A percentile compares a stretch with the other conserved stretches of the same genome.
These are phyloP conservation scores for Rhinolophus sinicus DNA, from an alignment of 2,113 vertebrate genomes.

Conservation along the genomic window DNA sequence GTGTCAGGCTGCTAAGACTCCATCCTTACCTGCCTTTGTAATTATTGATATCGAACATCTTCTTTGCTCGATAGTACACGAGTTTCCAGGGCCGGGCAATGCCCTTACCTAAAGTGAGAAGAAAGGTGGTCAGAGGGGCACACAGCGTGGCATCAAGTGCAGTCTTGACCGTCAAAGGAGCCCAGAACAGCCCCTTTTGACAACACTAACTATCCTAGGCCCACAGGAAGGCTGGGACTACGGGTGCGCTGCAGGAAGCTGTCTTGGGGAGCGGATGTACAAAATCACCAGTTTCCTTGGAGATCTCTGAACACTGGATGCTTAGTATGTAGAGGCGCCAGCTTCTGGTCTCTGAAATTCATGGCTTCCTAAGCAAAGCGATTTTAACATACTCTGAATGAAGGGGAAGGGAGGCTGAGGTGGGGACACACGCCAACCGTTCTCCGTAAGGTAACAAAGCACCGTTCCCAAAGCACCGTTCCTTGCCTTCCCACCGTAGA, in stretches of 20 bases:
- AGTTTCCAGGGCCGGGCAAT: slow-evolving; percentile 85
- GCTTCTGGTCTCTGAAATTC: neutral
- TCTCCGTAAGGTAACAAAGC: fast-evolving
- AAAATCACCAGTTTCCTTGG: neutral
- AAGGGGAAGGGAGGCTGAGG: too few relatives aligned
- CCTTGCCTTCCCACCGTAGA: too few relatives aligned
- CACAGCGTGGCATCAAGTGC: fast-evolving
- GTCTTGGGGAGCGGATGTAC: neutral
- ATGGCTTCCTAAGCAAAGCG: fast-evolving
- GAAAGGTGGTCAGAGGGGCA: neutral
- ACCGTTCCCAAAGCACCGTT: neutral
- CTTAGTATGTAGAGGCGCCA: neutral
- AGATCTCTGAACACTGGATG: fast-evolving
- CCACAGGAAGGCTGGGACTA: neutral
- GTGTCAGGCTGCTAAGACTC: neutral
- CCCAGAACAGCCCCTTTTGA: neutral
- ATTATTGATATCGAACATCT: slow-evolving; percentile 85
- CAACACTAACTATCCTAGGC: fast-evolving
- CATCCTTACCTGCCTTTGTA: slow-evolving; percentile 87
- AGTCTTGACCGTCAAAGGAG: fast-evolving
- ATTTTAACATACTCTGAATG: neutral
- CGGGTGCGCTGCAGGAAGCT: neutral
- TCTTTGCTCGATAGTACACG: slow-evolving; percentile 85
- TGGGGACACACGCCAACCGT: fast-evolving
- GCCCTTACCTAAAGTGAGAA: slow-evolving; percentile 80